phyloP scores from a whole-genome alignment of 2,113 vertebrate species.

The Damaliscus lunatus region DNA sequence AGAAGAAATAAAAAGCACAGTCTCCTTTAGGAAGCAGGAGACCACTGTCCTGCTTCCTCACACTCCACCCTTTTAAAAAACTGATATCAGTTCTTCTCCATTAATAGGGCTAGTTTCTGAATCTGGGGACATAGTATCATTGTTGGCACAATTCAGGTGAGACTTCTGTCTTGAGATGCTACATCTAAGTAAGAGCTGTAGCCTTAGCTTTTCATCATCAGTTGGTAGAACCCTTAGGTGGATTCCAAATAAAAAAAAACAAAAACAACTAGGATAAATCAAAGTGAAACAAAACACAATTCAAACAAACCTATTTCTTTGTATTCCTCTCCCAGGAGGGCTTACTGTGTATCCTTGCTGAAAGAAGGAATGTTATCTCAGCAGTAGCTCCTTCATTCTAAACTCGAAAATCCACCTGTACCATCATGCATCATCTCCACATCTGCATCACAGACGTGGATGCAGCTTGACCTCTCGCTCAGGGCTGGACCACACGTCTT shows the following conservation, averaged over 20 bases:
- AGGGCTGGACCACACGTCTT: background rate
- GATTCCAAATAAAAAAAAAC: background rate
- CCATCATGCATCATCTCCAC: background rate
- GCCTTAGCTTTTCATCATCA: background rate
- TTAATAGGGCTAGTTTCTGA: background rate
- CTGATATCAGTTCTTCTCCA: background rate
- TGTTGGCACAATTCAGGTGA: background rate
- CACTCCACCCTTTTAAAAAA: background rate
- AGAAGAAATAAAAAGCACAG: background rate
- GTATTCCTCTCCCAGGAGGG: background rate
- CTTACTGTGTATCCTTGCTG: background rate
- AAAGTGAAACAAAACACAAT: background rate
- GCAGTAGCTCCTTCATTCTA: background rate
- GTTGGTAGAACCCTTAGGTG: background rate
- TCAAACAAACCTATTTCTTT: background rate
- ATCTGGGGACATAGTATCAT: background rate
- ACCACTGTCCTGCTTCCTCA: background rate
- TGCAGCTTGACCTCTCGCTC: background rate
- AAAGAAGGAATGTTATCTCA: background rate
- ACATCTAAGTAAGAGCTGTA: no score
- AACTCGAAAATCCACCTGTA: background rate
- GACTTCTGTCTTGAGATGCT: background rate
- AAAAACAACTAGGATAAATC: background rate
- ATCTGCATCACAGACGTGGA: background rate
- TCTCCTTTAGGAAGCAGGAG: background rate